Evolutionary conservation across 2,888 invertebrate genomes (phyloP).

Genomic region (Xanthia icteritia): DNA sequence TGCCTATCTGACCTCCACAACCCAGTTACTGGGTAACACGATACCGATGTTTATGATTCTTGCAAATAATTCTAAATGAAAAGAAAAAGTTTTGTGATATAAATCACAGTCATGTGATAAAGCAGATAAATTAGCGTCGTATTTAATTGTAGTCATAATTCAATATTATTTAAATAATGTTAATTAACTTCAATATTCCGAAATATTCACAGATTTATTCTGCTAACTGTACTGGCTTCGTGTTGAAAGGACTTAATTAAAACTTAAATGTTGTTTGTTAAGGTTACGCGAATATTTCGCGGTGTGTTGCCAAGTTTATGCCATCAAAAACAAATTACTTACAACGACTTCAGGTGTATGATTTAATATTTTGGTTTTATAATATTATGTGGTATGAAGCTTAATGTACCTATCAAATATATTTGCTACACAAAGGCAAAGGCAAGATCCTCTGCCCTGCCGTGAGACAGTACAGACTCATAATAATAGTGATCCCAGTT

Average conservation of each 20-base stretch:
- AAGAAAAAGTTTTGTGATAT: not conserved
- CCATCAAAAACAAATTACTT: slow-evolving; percentile 55
- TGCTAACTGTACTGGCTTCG: slow-evolving; percentile 14
- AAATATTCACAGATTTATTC: slow-evolving; percentile 26
- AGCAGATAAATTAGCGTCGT: not conserved
- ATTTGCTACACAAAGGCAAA: not conserved
- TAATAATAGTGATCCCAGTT: not conserved
- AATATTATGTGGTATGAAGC: not conserved
- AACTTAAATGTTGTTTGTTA: slow-evolving; percentile 57
- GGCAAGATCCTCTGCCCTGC: no score
- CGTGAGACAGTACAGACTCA: not conserved
- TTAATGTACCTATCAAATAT: not conserved
- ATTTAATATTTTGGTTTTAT: slow-evolving; percentile 10
- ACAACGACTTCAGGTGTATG: slow-evolving; percentile 31
- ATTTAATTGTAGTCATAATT: not conserved
- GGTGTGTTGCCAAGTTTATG: slow-evolving; percentile 44
- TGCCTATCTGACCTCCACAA: no score
- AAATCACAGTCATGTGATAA: not conserved
- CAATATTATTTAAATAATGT: slow-evolving; percentile 1
- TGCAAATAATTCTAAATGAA: not conserved
- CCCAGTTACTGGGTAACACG: no score
- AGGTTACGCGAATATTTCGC: slow-evolving; percentile 44
- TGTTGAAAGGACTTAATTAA: slow-evolving; percentile 47
- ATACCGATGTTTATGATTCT: not conserved
- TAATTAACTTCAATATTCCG: slow-evolving; percentile 24